These are phyloP conservation scores for Nemoura dubitans DNA, from an alignment of 2,888 invertebrate genomes.

Conservation along the genomic window DNA sequence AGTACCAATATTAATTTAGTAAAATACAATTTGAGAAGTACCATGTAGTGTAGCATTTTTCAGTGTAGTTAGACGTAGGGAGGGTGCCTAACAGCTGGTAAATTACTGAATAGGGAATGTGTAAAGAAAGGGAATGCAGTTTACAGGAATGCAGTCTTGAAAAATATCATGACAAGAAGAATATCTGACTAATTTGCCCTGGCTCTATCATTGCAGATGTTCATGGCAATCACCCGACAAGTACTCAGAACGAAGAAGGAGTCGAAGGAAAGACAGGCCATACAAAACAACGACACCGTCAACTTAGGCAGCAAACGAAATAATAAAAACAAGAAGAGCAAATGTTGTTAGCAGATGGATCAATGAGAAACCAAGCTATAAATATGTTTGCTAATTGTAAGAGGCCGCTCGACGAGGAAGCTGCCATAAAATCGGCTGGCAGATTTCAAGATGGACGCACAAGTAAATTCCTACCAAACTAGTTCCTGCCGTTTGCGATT, in stretches of 20 bases:
- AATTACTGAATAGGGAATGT: too few species aligned
- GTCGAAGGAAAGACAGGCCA: slow-evolving; percentile 78
- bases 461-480: background rate
- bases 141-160: too few species aligned
- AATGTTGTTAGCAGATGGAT: slow-evolving; percentile 55
- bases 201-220: slow-evolving; percentile 66
- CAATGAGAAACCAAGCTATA: background rate
- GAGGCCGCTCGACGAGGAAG: background rate
- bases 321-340: slow-evolving; percentile 56
- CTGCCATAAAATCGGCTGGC: background rate
- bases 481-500: background rate
- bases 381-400: background rate
- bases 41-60: too few species aligned
- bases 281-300: slow-evolving; percentile 72
- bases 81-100: too few species aligned
- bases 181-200: too few species aligned
- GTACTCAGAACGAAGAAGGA: slow-evolving; percentile 87
- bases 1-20: too few species aligned
- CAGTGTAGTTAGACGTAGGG: too few species aligned
- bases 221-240: slow-evolving; percentile 77
- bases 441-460: background rate
- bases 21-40: too few species aligned
- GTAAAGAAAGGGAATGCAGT: too few species aligned
- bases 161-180: too few species aligned
- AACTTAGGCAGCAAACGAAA: slow-evolving; percentile 68